Evolutionary conservation across 2,113 vertebrate genomes (phyloP).

Genomic region (Siniperca chuatsi): DNA sequence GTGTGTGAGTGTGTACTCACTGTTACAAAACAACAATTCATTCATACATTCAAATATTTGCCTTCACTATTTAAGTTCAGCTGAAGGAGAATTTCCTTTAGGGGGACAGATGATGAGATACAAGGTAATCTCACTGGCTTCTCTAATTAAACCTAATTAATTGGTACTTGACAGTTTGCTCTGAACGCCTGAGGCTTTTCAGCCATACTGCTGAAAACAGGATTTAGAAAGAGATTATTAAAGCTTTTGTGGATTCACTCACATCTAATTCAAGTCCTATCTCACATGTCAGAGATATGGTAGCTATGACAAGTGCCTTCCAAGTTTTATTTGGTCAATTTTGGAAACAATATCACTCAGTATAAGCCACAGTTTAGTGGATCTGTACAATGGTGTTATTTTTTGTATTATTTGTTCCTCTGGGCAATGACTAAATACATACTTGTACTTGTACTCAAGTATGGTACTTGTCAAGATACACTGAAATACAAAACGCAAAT

Average conservation of each 20-base stretch:
- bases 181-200: constrained; percentile 52
- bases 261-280: constrained; percentile 46
- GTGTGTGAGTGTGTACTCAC: constrained; percentile 8
- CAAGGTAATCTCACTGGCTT: constrained; percentile 54
- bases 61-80: constrained; percentile 38
- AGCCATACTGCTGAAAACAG: constrained; percentile 47
- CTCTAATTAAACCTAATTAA: constrained; percentile 79
- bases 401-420: neutral
- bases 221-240: constrained; percentile 54
- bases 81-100: constrained; percentile 41
- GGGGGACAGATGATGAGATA: constrained; percentile 74
- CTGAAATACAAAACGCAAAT: neutral
- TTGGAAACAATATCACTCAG: neutral
- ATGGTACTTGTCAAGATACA: neutral
- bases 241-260: constrained; percentile 50
- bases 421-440: neutral
- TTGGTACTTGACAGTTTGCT: constrained; percentile 71
- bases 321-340: neutral
- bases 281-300: constrained; percentile 18
- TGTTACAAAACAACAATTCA: constrained; percentile 26
- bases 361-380: neutral
- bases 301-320: neutral
- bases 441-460: too few relatives aligned
- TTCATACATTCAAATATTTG: constrained; percentile 54
- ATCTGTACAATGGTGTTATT: neutral